A percentile compares a stretch with the other conserved stretches of the same genome.
Conservation (phyloP, 2,888 invertebrate genomes). For the Epinotia bilunana region DNA sequence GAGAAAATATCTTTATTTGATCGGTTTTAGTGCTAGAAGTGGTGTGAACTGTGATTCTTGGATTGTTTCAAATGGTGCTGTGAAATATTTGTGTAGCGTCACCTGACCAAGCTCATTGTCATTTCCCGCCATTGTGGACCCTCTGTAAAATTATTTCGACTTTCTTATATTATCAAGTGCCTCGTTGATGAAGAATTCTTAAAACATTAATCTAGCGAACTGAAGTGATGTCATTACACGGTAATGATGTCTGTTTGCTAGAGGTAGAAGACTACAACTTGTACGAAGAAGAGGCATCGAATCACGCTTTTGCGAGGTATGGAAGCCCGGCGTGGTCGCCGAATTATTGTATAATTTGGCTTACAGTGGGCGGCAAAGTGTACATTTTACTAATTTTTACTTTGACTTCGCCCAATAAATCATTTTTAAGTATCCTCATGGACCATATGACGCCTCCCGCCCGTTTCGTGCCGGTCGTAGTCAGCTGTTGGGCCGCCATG, state of each 20-base stretch:
- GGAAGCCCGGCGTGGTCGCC: constrained; percentile 80
- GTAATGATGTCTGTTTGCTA: constrained; percentile 83
- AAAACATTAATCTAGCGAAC: constrained; percentile 59
- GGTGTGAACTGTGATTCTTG: constrained; percentile 56
- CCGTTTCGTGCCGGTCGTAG: constrained; percentile 77
- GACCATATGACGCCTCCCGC: constrained; percentile 73
- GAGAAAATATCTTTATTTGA: constrained; percentile 52
- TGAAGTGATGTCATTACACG: constrained; percentile 83
- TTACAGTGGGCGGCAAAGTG: constrained; percentile 37
- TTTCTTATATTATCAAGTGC: constrained; percentile 53
- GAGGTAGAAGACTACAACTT: constrained; percentile 83
- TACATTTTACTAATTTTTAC: constrained; percentile 20
- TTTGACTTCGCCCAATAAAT: constrained; percentile 39
- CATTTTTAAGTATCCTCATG: constrained; percentile 49
- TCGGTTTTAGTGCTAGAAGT: constrained; percentile 53
- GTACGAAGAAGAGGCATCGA: constrained; percentile 83
- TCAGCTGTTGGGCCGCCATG: constrained; percentile 85
- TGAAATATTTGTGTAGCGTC: constrained; percentile 76
- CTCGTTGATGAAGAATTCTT: constrained; percentile 68
- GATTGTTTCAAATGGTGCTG: constrained; percentile 52
- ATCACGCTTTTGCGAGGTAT: constrained; percentile 83
- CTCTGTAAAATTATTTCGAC: constrained; percentile 65
- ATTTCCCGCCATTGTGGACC: constrained; percentile 85
- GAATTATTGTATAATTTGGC: constrained; percentile 51
- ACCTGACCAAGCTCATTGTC: constrained; percentile 84